Percentiles rank a stretch among this genome's conserved stretches.
These are phyloP conservation scores for Aleiodes alternator DNA, from an alignment of 2,888 invertebrate species.

Conservation along the genomic window DNA sequence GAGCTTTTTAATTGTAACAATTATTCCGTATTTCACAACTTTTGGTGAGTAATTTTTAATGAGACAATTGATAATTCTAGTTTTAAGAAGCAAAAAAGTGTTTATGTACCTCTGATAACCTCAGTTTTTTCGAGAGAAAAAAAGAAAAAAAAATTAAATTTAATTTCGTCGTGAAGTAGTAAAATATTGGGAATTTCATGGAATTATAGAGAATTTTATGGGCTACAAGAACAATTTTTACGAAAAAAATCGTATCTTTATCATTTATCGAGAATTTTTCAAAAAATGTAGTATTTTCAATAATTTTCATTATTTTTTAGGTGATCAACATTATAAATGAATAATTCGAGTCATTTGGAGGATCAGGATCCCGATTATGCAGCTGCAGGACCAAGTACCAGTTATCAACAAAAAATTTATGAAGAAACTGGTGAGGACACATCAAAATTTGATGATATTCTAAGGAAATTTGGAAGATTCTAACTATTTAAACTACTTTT, in stretches of 20 bases:
- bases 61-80: background rate
- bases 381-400: slow-evolving; percentile 60
- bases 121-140: no score
- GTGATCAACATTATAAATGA: slow-evolving; percentile 18
- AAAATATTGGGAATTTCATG: background rate
- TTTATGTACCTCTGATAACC: background rate
- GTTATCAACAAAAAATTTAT: slow-evolving; percentile 64
- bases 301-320: background rate
- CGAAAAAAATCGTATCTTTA: no score
- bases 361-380: slow-evolving; percentile 73
- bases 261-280: no score
- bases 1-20: background rate
- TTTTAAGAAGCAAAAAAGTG: background rate
- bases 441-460: background rate
- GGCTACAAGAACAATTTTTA: no score
- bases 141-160: no score
- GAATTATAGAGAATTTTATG: no score
- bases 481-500: no score
- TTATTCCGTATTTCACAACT: background rate
- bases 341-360: slow-evolving; percentile 40
- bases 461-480: background rate
- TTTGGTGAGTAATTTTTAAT: background rate
- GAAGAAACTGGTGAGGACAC: slow-evolving; percentile 67
- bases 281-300: no score
- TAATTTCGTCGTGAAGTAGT: background rate